phyloP scores from a whole-genome alignment of 2,113 vertebrate genomes.

The Epinephelus lanceolatus region DNA sequence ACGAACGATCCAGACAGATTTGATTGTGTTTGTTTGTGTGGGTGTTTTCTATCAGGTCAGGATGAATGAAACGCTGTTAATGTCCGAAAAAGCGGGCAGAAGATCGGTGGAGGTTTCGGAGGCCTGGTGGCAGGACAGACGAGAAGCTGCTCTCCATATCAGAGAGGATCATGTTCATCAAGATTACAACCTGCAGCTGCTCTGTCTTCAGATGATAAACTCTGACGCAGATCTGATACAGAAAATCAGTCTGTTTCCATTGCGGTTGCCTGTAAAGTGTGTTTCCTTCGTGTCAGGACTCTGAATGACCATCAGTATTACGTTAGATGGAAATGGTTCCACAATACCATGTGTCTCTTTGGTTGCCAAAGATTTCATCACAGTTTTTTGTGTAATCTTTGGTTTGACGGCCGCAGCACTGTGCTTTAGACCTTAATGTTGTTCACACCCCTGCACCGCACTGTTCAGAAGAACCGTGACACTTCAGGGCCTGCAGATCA shows the following conservation, averaged over 20 bases:
- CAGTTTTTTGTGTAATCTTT: neutral
- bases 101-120: neutral
- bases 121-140: slow-evolving; percentile 7
- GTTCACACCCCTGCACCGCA: neutral
- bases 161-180: slow-evolving; percentile 45
- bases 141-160: slow-evolving; percentile 25
- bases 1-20: too few species aligned
- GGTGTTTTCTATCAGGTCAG: neutral
- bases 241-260: neutral
- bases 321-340: neutral
- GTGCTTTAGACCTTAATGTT: neutral
- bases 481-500: neutral
- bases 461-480: neutral
- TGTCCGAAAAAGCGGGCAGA: neutral
- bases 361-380: neutral
- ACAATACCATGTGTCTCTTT: neutral
- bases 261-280: neutral
- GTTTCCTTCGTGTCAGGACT: neutral
- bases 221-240: neutral
- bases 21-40: neutral
- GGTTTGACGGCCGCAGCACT: neutral
- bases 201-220: neutral
- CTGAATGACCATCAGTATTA: neutral
- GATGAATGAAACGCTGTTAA: neutral
- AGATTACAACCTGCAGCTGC: slow-evolving; percentile 28